Evolutionary conservation across 2,797 vertebrate species (phyloP).

Genomic region (Tragopan temminckii): DNA sequence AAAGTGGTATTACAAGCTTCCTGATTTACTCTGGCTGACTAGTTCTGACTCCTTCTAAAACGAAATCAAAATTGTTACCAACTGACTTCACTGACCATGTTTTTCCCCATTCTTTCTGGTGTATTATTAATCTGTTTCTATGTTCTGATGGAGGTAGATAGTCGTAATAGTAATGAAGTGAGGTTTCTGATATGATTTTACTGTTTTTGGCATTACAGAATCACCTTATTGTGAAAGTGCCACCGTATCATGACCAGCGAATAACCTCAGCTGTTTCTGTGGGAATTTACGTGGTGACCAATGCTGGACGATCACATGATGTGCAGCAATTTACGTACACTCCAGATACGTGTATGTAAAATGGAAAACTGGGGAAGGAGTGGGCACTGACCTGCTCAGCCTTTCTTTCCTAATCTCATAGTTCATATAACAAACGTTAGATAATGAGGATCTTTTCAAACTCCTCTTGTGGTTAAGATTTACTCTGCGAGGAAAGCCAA

Average conservation of each 20-base stretch:
- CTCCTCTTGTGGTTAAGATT: background rate
- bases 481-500: background rate
- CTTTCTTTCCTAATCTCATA: background rate
- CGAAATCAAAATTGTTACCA: background rate
- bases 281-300: conserved; percentile 95
- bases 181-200: background rate
- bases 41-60: background rate
- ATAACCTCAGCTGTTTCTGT: conserved; percentile 91
- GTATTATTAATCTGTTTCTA: background rate
- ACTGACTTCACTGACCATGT: background rate
- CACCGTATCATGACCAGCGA: conserved; percentile 92
- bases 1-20: background rate
- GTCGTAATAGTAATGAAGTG: background rate
- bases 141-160: background rate
- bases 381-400: background rate
- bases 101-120: background rate
- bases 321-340: conserved; percentile 96
- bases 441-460: accelerated
- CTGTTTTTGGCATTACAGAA: conserved; percentile 85
- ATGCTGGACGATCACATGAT: conserved; percentile 96
- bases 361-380: background rate
- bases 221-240: conserved; percentile 98
- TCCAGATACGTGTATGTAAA: conserved; percentile 91
- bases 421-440: accelerated
- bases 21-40: background rate